A percentile compares a stretch with the other conserved stretches of the same genome.
phyloP scores from a whole-genome alignment of 2,797 vertebrate species.

The Macroramphosus scolopax region DNA sequence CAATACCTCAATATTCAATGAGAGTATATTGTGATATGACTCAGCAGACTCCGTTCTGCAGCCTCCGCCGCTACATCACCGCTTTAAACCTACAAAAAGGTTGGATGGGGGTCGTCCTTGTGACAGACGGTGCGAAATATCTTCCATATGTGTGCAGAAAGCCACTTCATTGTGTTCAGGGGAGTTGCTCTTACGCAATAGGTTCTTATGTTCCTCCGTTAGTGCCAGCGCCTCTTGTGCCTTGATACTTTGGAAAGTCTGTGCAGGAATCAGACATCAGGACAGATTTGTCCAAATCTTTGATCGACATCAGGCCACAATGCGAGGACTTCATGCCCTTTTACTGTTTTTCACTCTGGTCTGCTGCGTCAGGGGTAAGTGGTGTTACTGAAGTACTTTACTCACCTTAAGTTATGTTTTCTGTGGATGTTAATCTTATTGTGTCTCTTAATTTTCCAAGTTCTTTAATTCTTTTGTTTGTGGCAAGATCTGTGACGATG shows the following conservation, averaged over 20 bases:
- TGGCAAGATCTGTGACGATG: too few relatives aligned
- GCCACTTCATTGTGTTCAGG: conserved; percentile 52
- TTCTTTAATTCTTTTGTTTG: too few relatives aligned
- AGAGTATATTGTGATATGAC: neutral
- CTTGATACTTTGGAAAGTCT: conserved; percentile 28
- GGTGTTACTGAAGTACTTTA: neutral
- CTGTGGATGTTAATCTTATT: neutral
- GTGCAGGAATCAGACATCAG: conserved; percentile 18
- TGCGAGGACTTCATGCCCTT: conserved; percentile 56
- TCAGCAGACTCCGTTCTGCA: neutral
- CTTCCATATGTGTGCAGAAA: conserved; percentile 77
- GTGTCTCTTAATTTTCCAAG: conserved; percentile 1
- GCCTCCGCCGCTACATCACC: conserved; percentile 12
- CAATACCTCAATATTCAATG: too few relatives aligned
- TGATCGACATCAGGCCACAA: conserved; percentile 38
- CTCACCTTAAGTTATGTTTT: conserved; percentile 7
- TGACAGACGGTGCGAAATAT: conserved; percentile 74
- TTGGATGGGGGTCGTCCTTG: conserved; percentile 54
- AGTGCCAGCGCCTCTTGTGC: conserved; percentile 12
- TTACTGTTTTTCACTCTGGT: conserved; percentile 55
- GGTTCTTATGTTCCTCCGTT: conserved; percentile 25
- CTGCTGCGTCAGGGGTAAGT: conserved; percentile 69
- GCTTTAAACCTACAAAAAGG: conserved; percentile 16
- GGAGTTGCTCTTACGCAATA: conserved; percentile 60
- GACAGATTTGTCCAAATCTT: conserved; percentile 1